Conservation (phyloP, 2,888 invertebrate genomes). For the Uropetala carovei region DNA sequence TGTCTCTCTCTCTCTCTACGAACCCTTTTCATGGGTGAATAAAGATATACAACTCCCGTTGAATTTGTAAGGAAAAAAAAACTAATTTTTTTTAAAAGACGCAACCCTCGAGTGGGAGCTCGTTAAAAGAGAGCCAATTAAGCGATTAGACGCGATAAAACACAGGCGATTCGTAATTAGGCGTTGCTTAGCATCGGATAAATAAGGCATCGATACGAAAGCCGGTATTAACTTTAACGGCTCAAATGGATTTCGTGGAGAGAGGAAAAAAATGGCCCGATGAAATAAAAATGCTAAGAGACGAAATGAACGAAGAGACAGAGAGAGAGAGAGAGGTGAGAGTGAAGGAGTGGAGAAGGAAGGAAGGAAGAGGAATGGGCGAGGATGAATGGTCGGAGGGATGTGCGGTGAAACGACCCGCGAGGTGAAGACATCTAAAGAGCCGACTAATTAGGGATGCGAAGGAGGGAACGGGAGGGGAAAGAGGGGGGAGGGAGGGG, state of each 20-base stretch:
- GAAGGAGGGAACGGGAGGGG: not conserved
- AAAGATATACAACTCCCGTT: too few species aligned
- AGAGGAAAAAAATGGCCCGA: not conserved
- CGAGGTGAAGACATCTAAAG: conserved; percentile 48
- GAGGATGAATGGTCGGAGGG: conserved; percentile 33
- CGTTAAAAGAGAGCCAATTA: too few species aligned
- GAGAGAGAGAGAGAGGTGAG: not conserved
- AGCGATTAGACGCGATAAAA: too few species aligned
- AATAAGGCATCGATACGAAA: too few species aligned
- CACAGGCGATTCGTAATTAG: too few species aligned
- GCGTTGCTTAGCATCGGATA: too few species aligned
- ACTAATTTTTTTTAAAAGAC: too few species aligned
- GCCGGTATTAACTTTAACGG: too few species aligned
- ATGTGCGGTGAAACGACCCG: conserved; percentile 49
- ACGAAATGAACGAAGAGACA: not conserved
- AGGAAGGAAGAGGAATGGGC: not conserved
- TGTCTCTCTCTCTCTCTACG: too few species aligned
- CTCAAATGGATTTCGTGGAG: not conserved
- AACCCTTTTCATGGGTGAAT: too few species aligned
- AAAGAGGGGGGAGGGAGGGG: not conserved
- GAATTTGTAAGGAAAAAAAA: too few species aligned
- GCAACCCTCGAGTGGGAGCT: too few species aligned
- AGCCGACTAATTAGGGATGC: conserved; percentile 54
- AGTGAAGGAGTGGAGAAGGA: not conserved
- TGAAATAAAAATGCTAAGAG: not conserved